A percentile compares a stretch with the other conserved stretches of the same genome.
These are phyloP conservation scores for Hylomyscus alleni DNA, from an alignment of 2,797 vertebrate species.

Conservation along the genomic window DNA sequence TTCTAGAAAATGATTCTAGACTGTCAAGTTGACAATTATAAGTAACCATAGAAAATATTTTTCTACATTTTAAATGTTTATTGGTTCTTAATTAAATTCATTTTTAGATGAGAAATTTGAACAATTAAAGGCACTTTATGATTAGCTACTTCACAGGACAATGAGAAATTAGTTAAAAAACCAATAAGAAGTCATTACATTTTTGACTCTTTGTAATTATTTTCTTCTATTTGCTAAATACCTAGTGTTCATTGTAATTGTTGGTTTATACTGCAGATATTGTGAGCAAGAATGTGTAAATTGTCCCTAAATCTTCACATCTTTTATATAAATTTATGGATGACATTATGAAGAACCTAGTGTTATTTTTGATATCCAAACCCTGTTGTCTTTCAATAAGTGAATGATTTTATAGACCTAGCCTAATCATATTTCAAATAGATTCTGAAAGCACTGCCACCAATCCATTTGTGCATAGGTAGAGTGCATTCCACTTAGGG, in stretches of 20 bases:
- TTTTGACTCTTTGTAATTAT: neutral
- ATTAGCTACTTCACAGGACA: neutral
- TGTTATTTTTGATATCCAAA: neutral
- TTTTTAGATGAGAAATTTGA: conserved; percentile 43
- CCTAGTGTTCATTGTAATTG: neutral
- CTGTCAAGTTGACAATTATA: neutral
- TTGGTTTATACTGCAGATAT: neutral
- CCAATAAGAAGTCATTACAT: neutral
- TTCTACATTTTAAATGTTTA: conserved; percentile 1
- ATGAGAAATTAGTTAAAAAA: neutral
- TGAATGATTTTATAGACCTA: neutral
- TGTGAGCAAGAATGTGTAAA: neutral
- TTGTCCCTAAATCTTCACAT: neutral
- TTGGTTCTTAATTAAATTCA: conserved; percentile 10
- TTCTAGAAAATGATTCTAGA: neutral
- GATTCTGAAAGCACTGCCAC: neutral
- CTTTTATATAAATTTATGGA: neutral
- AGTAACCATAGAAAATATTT: neutral
- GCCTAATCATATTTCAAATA: neutral
- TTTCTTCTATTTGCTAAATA: neutral
- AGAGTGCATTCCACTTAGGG: neutral
- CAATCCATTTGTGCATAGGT: neutral
- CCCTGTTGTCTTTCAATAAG: neutral
- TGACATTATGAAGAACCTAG: neutral
- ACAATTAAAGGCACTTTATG: neutral